Evolutionary conservation across 2,888 invertebrate genomes (phyloP), one percentile per base, ranked within the genome.

Genomic region (Erebia palarica): DNA sequence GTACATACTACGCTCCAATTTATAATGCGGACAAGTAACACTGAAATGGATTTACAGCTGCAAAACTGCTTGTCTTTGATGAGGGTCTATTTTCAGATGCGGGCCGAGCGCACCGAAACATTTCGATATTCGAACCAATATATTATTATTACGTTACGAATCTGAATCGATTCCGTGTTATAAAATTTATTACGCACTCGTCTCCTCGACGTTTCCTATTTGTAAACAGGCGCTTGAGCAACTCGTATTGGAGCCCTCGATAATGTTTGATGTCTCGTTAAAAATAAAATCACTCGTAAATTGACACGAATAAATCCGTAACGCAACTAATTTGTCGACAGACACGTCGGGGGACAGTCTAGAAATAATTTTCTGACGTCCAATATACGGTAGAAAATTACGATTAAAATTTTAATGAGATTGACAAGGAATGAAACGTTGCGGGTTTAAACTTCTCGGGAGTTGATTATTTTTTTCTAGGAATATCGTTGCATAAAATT

Each of bases 11-110:
- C 83, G 86, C 81, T 86, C 89, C 88, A 89, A 93, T 93, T 93
- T 93, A 93, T 92, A 93, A 91, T 87, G 86, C 91, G 88, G 90
- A 91, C 91, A 89, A 89, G 89, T 90, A 86, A 91, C 89, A 89
- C 86, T 91, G 92, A 93, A 92, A 91, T 91, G 91, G 92, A 92
- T 93, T 93, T 93, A 93, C 93, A 92, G 92, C 93, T 91, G 91
- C 91, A 90, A 91, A 90, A 90, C 90, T 92, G 90, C 86, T 90
- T 89, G 92, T 92, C 93, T 93, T 93, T 93, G 93, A 93, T 92
- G 93, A 93, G 90, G 88, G 89, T 89, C 89, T 93, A 93, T 93
- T 92, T 93, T 86, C 83, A 88, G 92, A 91, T 83, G 82, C 87
- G 86, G 84, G 87, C 87, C 87, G 89, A 86, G 89, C 91, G 90